Evolutionary conservation across 2,888 invertebrate species (phyloP), one percentile per base, ranked within the genome.

Genomic region (Cephus pulcher): DNA sequence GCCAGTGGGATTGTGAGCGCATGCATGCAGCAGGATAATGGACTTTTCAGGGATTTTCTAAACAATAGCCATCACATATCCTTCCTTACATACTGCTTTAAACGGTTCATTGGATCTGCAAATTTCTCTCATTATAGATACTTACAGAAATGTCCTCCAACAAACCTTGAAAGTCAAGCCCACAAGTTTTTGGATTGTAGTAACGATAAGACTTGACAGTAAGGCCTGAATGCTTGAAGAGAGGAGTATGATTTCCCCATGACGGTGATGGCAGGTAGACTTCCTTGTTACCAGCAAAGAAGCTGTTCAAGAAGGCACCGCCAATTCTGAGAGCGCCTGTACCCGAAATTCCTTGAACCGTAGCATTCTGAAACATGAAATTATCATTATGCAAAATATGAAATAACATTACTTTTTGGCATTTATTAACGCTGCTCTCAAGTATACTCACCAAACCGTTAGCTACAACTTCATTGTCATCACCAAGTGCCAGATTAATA

Each of bases 1-100:
- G 30, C 98, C 98, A 35, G 99, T 99, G 23, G 99, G 99, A 93
- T 99, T 99, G 92, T 99, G 99, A 11, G 99, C 99, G 92, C 99
- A 99, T 1, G 99, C 99, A 91, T 99, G 99, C 69, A 99, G 92
- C 79, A 99, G 92, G 85, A 99, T 95, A 12, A 98, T 94, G 0
- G 98, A 96, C 76, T 95, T 95, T 88, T 97, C 96, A 0, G 99
- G 99, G 74, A 98, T 98, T 94, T 97, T 97, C 97, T 98, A 92
- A 12, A 93, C 93, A 81, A 71, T 33, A 56, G 11, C 32, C 79
- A 76, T 79, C 78, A 82, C 40, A 40, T 15, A 40, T 40, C 15
- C 40, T 15, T 40, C 40, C 15, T 40, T 40, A 40, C 15, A 15
- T 15, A 40, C 2, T 40, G 40, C 15, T 15, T 40, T 6, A 15